Percentiles rank a stretch among this genome's conserved stretches.
These are phyloP conservation scores for Apteryx mantelli DNA, from an alignment of 2,113 vertebrate genomes.

Conservation along the genomic window DNA sequence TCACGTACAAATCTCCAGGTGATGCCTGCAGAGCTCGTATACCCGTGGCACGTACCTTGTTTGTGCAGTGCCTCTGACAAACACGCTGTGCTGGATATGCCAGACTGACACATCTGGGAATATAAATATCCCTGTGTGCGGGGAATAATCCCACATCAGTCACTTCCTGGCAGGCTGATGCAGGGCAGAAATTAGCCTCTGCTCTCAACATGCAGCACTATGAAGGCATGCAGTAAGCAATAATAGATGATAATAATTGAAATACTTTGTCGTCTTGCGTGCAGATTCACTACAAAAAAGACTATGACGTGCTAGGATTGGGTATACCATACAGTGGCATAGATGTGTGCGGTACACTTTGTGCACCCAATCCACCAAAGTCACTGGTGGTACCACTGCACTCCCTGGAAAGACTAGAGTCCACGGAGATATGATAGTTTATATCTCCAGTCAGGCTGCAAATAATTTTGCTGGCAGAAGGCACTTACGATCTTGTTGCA, in stretches of 20 bases:
- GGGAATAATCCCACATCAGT: neutral
- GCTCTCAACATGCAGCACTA: neutral
- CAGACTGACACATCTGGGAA: neutral
- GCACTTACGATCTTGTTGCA: neutral
- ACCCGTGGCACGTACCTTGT: neutral
- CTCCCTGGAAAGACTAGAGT: neutral
- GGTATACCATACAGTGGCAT: neutral
- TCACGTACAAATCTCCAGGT: neutral
- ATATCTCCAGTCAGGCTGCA: neutral
- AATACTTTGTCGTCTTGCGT: neutral
- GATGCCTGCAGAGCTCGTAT: neutral
- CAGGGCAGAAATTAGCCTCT: neutral
- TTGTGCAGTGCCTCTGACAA: neutral
- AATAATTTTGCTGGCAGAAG: neutral
- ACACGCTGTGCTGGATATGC: neutral
- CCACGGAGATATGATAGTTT: neutral
- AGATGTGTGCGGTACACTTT: fast-evolving
- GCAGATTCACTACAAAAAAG: neutral
- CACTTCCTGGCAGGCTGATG: neutral
- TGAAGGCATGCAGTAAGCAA: neutral
- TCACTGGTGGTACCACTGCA: neutral
- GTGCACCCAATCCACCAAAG: neutral
- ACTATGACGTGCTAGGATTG: neutral
- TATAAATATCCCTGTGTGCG: neutral
- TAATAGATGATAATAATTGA: neutral